Conservation (phyloP, 2,797 vertebrate species). For the Eulemur mongoz region DNA sequence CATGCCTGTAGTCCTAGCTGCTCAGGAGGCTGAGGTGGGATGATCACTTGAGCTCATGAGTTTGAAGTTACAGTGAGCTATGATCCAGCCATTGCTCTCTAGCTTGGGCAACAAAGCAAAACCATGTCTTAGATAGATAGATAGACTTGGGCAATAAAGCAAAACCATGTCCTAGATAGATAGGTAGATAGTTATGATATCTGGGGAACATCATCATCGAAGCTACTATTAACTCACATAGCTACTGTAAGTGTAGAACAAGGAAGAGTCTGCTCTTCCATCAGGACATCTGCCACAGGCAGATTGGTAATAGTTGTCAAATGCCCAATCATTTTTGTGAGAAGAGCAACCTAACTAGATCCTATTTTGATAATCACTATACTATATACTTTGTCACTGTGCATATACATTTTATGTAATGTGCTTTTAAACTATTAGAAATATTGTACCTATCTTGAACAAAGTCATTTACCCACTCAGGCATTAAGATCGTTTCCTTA, state of each 20-base stretch:
- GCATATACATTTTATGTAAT: not conserved
- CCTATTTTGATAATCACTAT: not conserved
- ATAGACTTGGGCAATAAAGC: not conserved
- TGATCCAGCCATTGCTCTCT: not conserved
- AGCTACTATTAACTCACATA: not conserved
- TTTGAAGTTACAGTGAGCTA: not conserved
- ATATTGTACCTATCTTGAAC: not conserved
- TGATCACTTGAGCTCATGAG: not conserved
- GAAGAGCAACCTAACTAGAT: not conserved
- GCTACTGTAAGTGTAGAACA: not conserved
- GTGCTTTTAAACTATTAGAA: not conserved
- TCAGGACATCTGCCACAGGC: not conserved
- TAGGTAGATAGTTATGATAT: not conserved
- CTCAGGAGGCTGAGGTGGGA: not conserved
- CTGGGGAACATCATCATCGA: not conserved
- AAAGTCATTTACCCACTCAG: not conserved
- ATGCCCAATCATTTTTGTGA: not conserved
- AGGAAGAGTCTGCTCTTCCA: not conserved
- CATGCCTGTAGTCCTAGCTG: not conserved
- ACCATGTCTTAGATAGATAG: not conserved
- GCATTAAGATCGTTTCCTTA: not conserved
- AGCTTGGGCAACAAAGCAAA: not conserved
- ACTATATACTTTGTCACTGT: not conserved
- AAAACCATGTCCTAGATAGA: not conserved
- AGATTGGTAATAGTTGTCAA: not conserved